Evolutionary conservation across 1,140 invertebrate species (phyloP).

Genomic region (Pogonognathellus flavescens): DNA sequence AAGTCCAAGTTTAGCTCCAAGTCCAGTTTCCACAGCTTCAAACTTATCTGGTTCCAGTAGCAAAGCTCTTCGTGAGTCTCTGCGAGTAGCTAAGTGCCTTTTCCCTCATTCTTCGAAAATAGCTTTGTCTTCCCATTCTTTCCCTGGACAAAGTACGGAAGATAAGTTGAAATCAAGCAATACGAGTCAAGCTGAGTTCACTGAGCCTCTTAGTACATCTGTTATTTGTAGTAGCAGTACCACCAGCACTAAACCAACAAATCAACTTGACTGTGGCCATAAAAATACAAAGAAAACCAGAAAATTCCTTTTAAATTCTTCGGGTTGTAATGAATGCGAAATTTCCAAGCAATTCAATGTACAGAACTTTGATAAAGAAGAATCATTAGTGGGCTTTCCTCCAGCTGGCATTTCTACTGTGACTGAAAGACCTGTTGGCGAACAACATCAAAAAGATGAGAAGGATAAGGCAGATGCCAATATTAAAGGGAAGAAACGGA

Average conservation of each 20-base stretch:
- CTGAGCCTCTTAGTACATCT: neutral
- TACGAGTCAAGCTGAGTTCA: neutral
- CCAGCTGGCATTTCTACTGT: too few relatives aligned
- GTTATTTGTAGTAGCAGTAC: neutral
- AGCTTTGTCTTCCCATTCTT: constrained; percentile 33
- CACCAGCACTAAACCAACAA: neutral
- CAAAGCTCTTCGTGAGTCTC: constrained; percentile 23
- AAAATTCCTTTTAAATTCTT: neutral
- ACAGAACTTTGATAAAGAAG: constrained; percentile 4
- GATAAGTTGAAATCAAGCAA: constrained; percentile 3
- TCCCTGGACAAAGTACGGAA: neutral
- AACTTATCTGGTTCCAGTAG: neutral
- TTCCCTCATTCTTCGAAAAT: constrained; percentile 27
- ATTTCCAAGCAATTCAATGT: neutral
- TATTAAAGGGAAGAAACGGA: constrained; percentile 21
- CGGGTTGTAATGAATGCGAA: too few relatives aligned
- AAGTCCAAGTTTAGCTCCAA: neutral
- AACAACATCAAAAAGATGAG: neutral
- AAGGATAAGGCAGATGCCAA: constrained; percentile 15
- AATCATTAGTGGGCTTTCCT: neutral
- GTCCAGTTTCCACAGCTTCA: neutral
- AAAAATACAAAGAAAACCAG: constrained; percentile 23
- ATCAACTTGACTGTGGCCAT: neutral
- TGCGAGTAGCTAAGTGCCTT: constrained; percentile 20
- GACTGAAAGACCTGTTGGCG: constrained; percentile 1